These are phyloP conservation scores for Alcis repandata DNA, from an alignment of 2,888 invertebrate genomes.

Conservation along the genomic window DNA sequence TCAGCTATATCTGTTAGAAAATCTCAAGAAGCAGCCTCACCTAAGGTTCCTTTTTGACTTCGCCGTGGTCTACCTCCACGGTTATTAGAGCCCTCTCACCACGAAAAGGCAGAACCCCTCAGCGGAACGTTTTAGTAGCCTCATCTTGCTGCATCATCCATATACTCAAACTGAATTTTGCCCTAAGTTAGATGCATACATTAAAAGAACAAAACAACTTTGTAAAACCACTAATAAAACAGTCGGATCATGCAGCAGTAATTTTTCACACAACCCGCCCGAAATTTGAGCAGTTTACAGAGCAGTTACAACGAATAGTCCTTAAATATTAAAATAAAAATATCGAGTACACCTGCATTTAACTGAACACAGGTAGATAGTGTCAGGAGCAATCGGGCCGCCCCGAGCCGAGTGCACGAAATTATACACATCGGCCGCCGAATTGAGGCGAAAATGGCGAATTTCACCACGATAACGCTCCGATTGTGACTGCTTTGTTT, in stretches of 20 bases:
- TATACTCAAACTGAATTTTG: no score
- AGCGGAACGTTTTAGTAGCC: no score
- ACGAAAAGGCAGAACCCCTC: no score
- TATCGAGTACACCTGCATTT: slow-evolving; percentile 67
- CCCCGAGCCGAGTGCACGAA: slow-evolving; percentile 62
- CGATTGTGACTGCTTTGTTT: slow-evolving; percentile 58
- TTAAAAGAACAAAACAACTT: neutral
- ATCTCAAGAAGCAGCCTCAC: no score
- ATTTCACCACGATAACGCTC: slow-evolving; percentile 60
- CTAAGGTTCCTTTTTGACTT: no score
- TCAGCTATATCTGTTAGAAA: no score
- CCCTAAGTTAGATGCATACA: neutral
- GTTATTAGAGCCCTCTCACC: no score
- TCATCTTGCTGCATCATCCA: no score
- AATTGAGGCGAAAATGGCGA: slow-evolving; percentile 55
- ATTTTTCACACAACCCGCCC: neutral
- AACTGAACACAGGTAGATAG: slow-evolving; percentile 69
- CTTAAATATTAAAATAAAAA: slow-evolving; percentile 49
- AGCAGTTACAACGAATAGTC: slow-evolving; percentile 4
- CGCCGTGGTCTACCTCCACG: no score
- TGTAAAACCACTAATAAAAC: neutral
- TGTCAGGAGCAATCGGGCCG: slow-evolving; percentile 69
- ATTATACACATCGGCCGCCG: slow-evolving; percentile 59
- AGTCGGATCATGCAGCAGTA: neutral
- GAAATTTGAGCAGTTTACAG: slow-evolving; percentile 5